Evolutionary conservation across 2,888 invertebrate species (phyloP).

Genomic region (Chalcosyrphus nemorum): DNA sequence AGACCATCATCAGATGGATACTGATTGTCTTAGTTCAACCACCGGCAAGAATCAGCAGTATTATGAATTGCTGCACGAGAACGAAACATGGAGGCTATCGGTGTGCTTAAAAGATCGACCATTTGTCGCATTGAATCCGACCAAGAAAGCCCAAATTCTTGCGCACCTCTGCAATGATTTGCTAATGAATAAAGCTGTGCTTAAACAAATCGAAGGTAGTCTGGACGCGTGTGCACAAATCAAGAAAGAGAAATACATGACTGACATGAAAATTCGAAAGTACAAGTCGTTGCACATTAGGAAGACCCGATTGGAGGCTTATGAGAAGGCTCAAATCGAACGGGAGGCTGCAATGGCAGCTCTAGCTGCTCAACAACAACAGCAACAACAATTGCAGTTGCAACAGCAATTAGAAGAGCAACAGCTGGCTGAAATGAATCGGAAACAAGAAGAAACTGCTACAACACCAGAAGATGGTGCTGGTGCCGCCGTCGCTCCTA

Average conservation of each 20-base stretch:
- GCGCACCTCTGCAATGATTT: slow-evolving; percentile 97
- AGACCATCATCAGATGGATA: slow-evolving; percentile 91
- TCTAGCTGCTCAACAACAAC: slow-evolving; percentile 77
- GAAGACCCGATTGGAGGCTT: slow-evolving; percentile 89
- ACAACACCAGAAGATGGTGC: slow-evolving; percentile 82
- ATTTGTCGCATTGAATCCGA: slow-evolving; percentile 92
- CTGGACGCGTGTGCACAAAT: slow-evolving; percentile 93
- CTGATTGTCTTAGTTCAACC: slow-evolving; percentile 85
- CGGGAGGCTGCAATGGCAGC: slow-evolving; percentile 80
- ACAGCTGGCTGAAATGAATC: slow-evolving; percentile 41
- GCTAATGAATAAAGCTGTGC: slow-evolving; percentile 94
- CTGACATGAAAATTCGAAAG: slow-evolving; percentile 96
- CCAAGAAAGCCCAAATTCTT: slow-evolving; percentile 93
- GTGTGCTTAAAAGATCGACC: slow-evolving; percentile 91
- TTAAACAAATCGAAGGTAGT: slow-evolving; percentile 93
- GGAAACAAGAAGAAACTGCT: slow-evolving; percentile 38
- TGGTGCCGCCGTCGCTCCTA: no score
- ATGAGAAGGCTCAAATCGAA: slow-evolving; percentile 84
- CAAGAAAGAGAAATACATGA: slow-evolving; percentile 94
- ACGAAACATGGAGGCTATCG: slow-evolving; percentile 90
- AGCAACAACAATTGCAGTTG: slow-evolving; percentile 81
- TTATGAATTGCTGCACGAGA: slow-evolving; percentile 89
- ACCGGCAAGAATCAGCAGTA: slow-evolving; percentile 90
- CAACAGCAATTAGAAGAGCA: slow-evolving; percentile 74
- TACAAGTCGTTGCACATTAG: slow-evolving; percentile 88